A percentile compares a stretch with the other conserved stretches of the same genome.
Evolutionary conservation across 2,113 vertebrate genomes (phyloP).

Genomic region (Mus spicilegus): DNA sequence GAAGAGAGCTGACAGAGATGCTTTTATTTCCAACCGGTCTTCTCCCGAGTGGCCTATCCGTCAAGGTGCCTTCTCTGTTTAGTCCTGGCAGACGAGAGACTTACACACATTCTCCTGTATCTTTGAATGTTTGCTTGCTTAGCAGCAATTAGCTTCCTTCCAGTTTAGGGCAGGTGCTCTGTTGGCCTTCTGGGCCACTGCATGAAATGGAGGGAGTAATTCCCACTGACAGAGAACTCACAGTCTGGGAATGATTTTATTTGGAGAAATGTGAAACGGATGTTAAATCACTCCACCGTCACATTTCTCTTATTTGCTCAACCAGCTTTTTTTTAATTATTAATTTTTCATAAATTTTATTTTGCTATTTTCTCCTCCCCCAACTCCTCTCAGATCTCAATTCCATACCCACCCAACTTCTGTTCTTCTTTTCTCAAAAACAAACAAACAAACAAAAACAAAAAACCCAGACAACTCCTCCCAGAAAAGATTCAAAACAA

Average conservation of each 20-base stretch:
- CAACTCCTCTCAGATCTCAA: not conserved
- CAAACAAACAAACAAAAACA: not conserved
- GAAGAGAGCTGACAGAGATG: not conserved
- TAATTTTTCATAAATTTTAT: not conserved
- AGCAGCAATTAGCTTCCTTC: not conserved
- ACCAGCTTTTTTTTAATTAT: not conserved
- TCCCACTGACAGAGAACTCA: conserved; percentile 36
- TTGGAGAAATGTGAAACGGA: conserved; percentile 54
- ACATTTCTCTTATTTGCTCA: conserved; percentile 60
- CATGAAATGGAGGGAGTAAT: not conserved
- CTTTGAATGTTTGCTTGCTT: conserved; percentile 7
- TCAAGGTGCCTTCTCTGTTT: not conserved
- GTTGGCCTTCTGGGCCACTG: not conserved
- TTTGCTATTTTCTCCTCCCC: not conserved
- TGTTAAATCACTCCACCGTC: not conserved
- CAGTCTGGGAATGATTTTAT: not conserved
- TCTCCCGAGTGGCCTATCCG: not conserved
- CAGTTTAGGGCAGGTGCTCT: not conserved
- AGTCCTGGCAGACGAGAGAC: not conserved
- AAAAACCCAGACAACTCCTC: not conserved
- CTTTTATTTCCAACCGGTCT: not conserved
- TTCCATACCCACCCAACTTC: no score
- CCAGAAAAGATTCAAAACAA: not conserved
- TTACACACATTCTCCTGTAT: not conserved
- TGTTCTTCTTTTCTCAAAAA: not conserved